Evolutionary conservation across 2,888 invertebrate species (phyloP).

Genomic region (Noctua janthina): DNA sequence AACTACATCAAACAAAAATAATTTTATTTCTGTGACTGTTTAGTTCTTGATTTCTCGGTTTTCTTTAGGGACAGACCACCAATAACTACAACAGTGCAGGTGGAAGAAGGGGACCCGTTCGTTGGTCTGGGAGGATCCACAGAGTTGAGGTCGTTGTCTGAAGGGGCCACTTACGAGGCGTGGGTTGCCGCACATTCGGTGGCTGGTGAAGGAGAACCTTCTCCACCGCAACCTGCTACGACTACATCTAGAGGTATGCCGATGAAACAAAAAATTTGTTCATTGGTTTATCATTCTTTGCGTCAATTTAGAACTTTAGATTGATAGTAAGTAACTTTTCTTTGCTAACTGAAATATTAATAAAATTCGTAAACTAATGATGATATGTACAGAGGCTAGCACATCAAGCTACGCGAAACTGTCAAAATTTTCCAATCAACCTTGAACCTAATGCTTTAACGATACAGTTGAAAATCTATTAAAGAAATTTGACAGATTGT

Average conservation of each 20-base stretch:
- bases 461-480: too few relatives aligned
- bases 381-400: too few relatives aligned
- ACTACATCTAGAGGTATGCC: slow-evolving; percentile 92
- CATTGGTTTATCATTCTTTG: not conserved
- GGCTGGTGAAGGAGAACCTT: slow-evolving; percentile 95
- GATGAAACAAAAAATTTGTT: too few relatives aligned
- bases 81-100: slow-evolving; percentile 85
- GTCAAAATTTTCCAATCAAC: too few relatives aligned
- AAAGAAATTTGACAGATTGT: too few relatives aligned
- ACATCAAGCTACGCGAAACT: too few relatives aligned
- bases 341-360: too few relatives aligned
- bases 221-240: slow-evolving; percentile 93
- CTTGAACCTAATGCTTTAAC: too few relatives aligned
- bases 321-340: not conserved
- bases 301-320: not conserved
- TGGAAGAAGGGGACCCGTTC: slow-evolving; percentile 80
- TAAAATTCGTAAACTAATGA: not conserved
- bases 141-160: slow-evolving; percentile 92
- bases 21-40: not conserved
- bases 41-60: not conserved
- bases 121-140: slow-evolving; percentile 89
- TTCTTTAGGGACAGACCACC: slow-evolving; percentile 84
- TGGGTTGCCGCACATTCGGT: slow-evolving; percentile 96
- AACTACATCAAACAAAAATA: not conserved
- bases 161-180: slow-evolving; percentile 95